Conservation (phyloP, 2,888 invertebrate species). For the Ctena decussata region DNA sequence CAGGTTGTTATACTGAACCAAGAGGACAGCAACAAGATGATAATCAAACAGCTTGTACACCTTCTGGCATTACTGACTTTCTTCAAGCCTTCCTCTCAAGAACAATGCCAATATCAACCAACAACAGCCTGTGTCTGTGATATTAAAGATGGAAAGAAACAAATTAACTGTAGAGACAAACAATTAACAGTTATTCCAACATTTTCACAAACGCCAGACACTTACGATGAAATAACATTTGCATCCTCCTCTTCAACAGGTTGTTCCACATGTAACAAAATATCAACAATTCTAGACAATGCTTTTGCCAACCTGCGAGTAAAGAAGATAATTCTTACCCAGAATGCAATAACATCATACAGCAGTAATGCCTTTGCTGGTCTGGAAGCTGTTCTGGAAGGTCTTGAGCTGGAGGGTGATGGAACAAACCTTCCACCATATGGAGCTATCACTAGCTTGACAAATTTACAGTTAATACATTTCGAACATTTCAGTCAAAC, state of each 20-base stretch:
- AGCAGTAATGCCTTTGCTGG: conserved; percentile 95
- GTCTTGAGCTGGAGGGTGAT: conserved; percentile 90
- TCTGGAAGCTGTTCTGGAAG: conserved; percentile 92
- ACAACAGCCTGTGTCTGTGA: conserved; percentile 36
- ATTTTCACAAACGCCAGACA: conserved; percentile 29
- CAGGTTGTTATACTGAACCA: too few relatives aligned
- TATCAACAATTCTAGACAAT: conserved; percentile 57
- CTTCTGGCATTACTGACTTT: not conserved
- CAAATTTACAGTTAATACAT: conserved; percentile 55
- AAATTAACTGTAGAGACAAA: conserved; percentile 68
- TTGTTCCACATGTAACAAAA: conserved; percentile 57
- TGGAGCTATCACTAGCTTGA: conserved; percentile 55
- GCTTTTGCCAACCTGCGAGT: conserved; percentile 95
- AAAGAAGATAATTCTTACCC: conserved; percentile 93
- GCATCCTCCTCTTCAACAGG: conserved; percentile 28
- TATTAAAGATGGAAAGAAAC: conserved; percentile 17
- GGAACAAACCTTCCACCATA: conserved; percentile 42
- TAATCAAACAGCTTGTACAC: too few relatives aligned
- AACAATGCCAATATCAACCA: conserved; percentile 5
- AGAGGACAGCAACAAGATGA: too few relatives aligned
- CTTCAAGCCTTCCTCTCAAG: not conserved
- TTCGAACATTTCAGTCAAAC: conserved; percentile 60
- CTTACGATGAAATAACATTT: conserved; percentile 71
- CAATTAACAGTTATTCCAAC: conserved; percentile 46
- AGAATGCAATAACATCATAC: conserved; percentile 93